Base-by-base conservation (phyloP, 1,140 invertebrate genomes). In the Gonioctena quinquepunctata region DNA sequence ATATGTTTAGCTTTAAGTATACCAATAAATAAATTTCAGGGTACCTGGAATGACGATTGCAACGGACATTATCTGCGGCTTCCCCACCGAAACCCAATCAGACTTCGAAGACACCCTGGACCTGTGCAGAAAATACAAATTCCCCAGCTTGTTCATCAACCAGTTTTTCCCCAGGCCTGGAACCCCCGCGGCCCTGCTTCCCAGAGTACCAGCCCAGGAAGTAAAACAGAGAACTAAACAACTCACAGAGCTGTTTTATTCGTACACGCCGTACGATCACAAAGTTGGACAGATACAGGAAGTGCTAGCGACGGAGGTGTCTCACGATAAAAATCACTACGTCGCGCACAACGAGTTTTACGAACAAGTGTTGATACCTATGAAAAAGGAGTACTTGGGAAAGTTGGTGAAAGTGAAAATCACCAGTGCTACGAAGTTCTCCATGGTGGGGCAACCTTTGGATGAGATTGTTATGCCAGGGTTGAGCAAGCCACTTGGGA, bases 31-130 rank as follows among this genome's bases (percentile, higher is more conserved):
- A 42, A 42, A n/a, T 67, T 56, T 21, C 69, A 94, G 92, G 75
- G 93, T 97, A 2, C 91, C 92, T 0, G 91, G 90, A 3, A 88
- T 99, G 6, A 98, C 95, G 1, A 96, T 99, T 77, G 97, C 96
- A 0, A 99, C 98, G 0, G 98, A 99, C 83, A 94, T 99, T 28
- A 99, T 99, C 78, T 99, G 97, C 84, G 98, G 97, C 0, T 99
- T 99, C 84, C 98, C 98, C 0, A 98, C 95, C 2, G 98, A 99
- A 87, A 98, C 94, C 0, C 91, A 94, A 19, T 81, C 87, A 71
- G 94, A 99, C 85, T 99, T 99, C 85, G 87, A 94, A 50, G 90
- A 96, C 66, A 98, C 96, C 0, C 86, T 98, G 87, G 82, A 86
- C 2, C 84, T 99, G 0, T 96, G 97, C 77, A 82, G 86, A 63